phyloP scores from a whole-genome alignment of 92 coral and sea anemone genomes.

The Scolanthus callimorphus region DNA sequence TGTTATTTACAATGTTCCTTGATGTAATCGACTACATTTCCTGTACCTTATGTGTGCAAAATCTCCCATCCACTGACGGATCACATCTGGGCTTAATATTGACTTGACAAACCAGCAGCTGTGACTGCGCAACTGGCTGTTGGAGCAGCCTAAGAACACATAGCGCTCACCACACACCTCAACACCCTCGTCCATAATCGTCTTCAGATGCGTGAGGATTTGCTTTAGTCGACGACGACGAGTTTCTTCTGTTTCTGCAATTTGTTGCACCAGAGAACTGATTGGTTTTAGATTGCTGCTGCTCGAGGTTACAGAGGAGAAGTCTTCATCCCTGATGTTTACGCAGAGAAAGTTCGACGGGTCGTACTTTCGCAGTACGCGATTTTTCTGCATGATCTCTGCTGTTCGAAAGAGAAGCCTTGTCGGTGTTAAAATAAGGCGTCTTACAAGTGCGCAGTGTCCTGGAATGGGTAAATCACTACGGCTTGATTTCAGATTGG shows the following conservation, averaged over 20 bases:
- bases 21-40: too few species aligned
- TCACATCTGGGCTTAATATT: conserved; percentile 55
- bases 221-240: too few species aligned
- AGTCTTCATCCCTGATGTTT: conserved; percentile 91
- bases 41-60: conserved; percentile 75
- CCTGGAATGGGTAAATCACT: conserved; percentile 53
- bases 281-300: conserved; percentile 52
- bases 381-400: conserved; percentile 93
- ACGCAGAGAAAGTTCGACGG: conserved; percentile 69
- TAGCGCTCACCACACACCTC: conserved; percentile 54
- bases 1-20: too few species aligned
- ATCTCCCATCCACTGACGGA: conserved; percentile 98
- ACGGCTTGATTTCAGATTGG: conserved; percentile 38
- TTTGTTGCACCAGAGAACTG: conserved; percentile 44
- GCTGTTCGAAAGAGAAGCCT: conserved; percentile 74
- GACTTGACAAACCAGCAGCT: conserved; percentile 94
- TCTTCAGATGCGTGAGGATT: conserved; percentile 25
- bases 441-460: conserved; percentile 83
- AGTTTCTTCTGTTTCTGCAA: too few species aligned
- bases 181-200: conserved; percentile 56
- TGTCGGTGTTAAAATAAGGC: conserved; percentile 92
- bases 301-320: conserved; percentile 74
- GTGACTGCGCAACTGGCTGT: conserved; percentile 93
- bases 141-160: conserved; percentile 86
- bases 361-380: conserved; percentile 80